Evolutionary conservation across 2,113 vertebrate species (phyloP).

Genomic region (Rhinichthys klamathensis): DNA sequence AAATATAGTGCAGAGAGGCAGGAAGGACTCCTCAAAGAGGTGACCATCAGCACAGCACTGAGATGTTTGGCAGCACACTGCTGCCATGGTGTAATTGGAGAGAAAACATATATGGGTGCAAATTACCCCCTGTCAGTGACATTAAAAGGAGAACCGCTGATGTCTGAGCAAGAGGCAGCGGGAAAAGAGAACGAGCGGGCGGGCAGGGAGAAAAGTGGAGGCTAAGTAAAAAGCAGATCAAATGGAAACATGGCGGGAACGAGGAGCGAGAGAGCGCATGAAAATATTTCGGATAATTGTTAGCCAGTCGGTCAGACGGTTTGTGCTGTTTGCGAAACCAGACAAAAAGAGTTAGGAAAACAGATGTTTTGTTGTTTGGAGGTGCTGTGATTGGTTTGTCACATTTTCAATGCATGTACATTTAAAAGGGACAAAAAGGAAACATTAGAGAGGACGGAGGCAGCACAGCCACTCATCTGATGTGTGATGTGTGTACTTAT

Average conservation of each 20-base stretch:
- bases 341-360: conserved; percentile 34
- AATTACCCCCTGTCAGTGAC: conserved; percentile 84
- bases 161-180: conserved; percentile 73
- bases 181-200: conserved; percentile 60
- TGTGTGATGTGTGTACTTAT: conserved; percentile 32
- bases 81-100: conserved; percentile 82
- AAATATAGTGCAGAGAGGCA: conserved; percentile 78
- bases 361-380: conserved; percentile 50
- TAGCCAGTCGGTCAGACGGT: conserved; percentile 57
- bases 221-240: conserved; percentile 75
- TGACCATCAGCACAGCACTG: conserved; percentile 76
- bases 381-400: conserved; percentile 50
- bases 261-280: conserved; percentile 59
- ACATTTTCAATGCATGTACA: conserved; percentile 62
- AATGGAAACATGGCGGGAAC: conserved; percentile 69
- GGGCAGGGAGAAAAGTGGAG: conserved; percentile 72
- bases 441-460: conserved; percentile 57
- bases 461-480: conserved; percentile 34
- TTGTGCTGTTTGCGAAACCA: conserved; percentile 63
- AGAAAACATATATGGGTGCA: conserved; percentile 85
- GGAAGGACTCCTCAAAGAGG: conserved; percentile 80
- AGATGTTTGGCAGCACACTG: conserved; percentile 75
- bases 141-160: conserved; percentile 80
- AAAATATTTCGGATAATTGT: conserved; percentile 78
- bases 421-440: conserved; percentile 64